phyloP scores from a whole-genome alignment of 2,888 invertebrate species.

The Augochlorella aurata region DNA sequence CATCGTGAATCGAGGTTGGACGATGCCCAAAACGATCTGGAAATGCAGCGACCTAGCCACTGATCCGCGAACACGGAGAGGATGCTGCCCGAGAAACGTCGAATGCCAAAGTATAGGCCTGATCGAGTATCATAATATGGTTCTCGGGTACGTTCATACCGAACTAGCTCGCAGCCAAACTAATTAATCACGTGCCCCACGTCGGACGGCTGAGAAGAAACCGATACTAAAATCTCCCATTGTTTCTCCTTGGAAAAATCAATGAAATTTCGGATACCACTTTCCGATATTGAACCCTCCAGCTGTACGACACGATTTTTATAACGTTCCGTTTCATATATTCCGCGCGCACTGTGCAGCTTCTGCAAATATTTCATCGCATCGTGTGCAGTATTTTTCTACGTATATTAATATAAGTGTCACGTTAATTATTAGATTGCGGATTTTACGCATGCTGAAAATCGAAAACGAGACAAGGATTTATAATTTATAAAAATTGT shows the following conservation, averaged over 20 bases:
- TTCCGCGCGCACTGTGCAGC: background rate
- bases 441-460: too few species aligned
- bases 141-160: slow-evolving; percentile 27
- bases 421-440: too few species aligned
- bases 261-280: background rate
- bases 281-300: background rate
- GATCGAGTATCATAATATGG: slow-evolving; percentile 58
- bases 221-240: slow-evolving; percentile 3
- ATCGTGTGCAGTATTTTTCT: too few species aligned
- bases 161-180: slow-evolving; percentile 41
- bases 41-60: slow-evolving; percentile 55
- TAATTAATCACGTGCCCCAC: slow-evolving; percentile 48
- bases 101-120: slow-evolving; percentile 49
- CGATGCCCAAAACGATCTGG: slow-evolving; percentile 71
- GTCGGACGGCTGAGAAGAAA: slow-evolving; percentile 32
- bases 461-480: too few species aligned
- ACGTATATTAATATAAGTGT: too few species aligned
- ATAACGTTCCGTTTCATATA: background rate
- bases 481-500: too few species aligned
- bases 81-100: slow-evolving; percentile 61
- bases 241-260: slow-evolving; percentile 10
- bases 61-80: slow-evolving; percentile 53
- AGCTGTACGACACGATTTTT: background rate
- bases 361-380: background rate
- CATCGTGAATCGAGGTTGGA: slow-evolving; percentile 72